Evolutionary conservation across 2,113 vertebrate genomes (phyloP).

Genomic region (Urocynchramus pylzowi): DNA sequence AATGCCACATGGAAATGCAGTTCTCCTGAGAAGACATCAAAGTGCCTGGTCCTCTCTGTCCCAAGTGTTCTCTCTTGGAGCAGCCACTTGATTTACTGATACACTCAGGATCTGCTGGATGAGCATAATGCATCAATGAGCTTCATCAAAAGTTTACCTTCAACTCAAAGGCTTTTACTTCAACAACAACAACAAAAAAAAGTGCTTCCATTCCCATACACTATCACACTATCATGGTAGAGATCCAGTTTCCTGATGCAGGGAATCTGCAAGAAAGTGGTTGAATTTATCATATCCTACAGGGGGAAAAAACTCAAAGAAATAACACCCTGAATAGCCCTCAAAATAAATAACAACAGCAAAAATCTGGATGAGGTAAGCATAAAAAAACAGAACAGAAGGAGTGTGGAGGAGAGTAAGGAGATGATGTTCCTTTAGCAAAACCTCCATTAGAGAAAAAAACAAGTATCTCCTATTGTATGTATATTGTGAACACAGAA

Average conservation of each 20-base stretch:
- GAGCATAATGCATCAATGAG: neutral
- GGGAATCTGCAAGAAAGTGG: neutral
- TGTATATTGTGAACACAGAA: neutral
- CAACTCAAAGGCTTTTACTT: neutral
- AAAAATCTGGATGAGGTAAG: neutral
- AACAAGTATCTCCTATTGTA: neutral
- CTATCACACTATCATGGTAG: neutral
- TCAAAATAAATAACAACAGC: neutral
- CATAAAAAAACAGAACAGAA: neutral
- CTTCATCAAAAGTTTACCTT: neutral
- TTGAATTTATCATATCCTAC: neutral
- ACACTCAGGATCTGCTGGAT: neutral
- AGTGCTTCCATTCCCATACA: neutral
- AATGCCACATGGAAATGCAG: neutral
- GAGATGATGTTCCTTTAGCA: neutral
- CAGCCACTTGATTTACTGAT: neutral
- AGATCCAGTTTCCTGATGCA: neutral
- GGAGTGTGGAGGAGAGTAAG: neutral
- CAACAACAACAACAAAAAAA: neutral
- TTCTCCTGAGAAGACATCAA: neutral
- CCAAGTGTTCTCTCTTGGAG: neutral
- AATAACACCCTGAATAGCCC: rapidly evolving
- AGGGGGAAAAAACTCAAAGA: neutral
- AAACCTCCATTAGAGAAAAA: neutral
- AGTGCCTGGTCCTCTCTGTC: neutral